A percentile compares a stretch with the other conserved stretches of the same genome.
Conservation (phyloP, 2,797 vertebrate species). For the Poecile montanus region DNA sequence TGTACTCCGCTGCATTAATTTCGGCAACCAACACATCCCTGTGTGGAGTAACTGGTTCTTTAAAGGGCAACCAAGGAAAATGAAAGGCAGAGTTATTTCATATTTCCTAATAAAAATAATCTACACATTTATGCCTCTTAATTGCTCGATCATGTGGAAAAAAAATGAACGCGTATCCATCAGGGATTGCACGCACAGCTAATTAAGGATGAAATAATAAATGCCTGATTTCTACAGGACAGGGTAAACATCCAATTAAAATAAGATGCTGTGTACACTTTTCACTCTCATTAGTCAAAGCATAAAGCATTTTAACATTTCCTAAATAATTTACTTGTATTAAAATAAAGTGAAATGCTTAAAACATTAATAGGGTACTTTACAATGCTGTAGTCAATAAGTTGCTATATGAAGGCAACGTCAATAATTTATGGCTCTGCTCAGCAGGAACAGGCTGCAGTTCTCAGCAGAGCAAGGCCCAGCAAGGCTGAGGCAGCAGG, state of each 20-base stretch:
- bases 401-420: conserved; percentile 57
- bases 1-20: neutral
- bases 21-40: neutral
- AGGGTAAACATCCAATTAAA: conserved; percentile 78
- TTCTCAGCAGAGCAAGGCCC: conserved; percentile 19
- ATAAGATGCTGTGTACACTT: conserved; percentile 59
- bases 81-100: neutral
- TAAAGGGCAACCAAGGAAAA: neutral
- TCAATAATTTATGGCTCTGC: conserved; percentile 73
- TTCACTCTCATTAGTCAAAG: conserved; percentile 75
- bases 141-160: conserved; percentile 40
- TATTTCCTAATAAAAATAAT: conserved; percentile 48
- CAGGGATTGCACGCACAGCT: conserved; percentile 61
- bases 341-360: conserved; percentile 78
- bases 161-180: conserved; percentile 49
- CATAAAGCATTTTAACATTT: conserved; percentile 74
- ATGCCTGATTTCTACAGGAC: conserved; percentile 69
- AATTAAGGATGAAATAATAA: conserved; percentile 75
- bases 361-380: conserved; percentile 77
- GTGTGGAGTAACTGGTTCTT: neutral
- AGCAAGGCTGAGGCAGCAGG: neutral
- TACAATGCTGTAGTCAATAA: conserved; percentile 72
- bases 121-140: conserved; percentile 47
- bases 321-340: conserved; percentile 78
- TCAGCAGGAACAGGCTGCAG: conserved; percentile 24